Evolutionary conservation across 2,797 vertebrate genomes (phyloP).

Genomic region (Enteromius viviparus): DNA sequence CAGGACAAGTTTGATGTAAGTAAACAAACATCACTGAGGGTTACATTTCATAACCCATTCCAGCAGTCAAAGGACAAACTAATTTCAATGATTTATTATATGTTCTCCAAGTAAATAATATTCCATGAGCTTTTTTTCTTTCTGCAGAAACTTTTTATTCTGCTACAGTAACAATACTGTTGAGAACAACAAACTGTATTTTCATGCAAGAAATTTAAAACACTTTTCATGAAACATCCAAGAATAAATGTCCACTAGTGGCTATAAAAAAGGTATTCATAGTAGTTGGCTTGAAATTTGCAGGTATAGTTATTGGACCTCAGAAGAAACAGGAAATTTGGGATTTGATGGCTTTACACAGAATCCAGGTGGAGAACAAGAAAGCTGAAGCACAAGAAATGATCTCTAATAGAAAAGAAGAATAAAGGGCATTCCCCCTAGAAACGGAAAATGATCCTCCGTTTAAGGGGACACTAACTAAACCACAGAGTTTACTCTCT

Average conservation of each 20-base stretch:
- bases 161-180: neutral
- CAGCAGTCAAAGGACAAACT: slow-evolving; percentile 13
- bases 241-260: neutral
- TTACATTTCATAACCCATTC: slow-evolving; percentile 21
- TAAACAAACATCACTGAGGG: slow-evolving; percentile 45
- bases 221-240: slow-evolving; percentile 18
- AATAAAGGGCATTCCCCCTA: neutral
- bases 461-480: slow-evolving; percentile 7
- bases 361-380: slow-evolving; percentile 11
- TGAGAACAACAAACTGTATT: neutral
- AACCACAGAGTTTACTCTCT: slow-evolving; percentile 12
- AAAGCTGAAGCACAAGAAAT: slow-evolving; percentile 1
- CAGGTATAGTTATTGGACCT: neutral
- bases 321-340: slow-evolving; percentile 1
- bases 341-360: slow-evolving; percentile 40
- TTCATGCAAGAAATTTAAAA: slow-evolving; percentile 36
- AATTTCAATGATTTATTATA: neutral
- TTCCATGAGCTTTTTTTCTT: neutral
- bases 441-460: slow-evolving; percentile 7
- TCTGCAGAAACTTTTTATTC: neutral
- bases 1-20: slow-evolving; percentile 31
- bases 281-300: neutral
- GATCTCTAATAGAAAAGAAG: neutral
- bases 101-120: slow-evolving; percentile 1
- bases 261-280: neutral